Percentiles rank a stretch among this genome's conserved stretches.
Conservation (phyloP, 2,888 invertebrate species). For the Serrognathus titanus region DNA sequence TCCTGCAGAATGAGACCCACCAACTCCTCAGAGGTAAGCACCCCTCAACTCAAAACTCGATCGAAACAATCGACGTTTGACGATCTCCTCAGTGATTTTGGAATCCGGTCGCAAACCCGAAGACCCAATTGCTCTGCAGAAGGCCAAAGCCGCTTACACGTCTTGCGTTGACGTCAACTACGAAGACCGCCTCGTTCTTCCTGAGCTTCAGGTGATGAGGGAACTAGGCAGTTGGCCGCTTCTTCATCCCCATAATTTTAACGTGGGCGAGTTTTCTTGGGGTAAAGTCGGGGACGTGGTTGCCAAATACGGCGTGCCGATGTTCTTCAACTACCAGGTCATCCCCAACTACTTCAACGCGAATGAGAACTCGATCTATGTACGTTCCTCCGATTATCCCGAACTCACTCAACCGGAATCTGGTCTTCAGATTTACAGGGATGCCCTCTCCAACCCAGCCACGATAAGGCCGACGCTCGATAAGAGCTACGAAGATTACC, state of each 20-base stretch:
- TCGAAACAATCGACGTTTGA: neutral
- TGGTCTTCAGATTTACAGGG: conserved; percentile 27
- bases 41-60: too few relatives aligned
- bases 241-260: conserved; percentile 22
- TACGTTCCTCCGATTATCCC: conserved; percentile 26
- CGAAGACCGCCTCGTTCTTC: conserved; percentile 32
- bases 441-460: conserved; percentile 23
- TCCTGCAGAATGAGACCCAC: conserved; percentile 44
- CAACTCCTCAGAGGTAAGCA: conserved; percentile 37
- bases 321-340: conserved; percentile 42
- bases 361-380: conserved; percentile 38
- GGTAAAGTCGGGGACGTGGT: conserved; percentile 39
- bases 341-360: conserved; percentile 37
- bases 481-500: conserved; percentile 28
- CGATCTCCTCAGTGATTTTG: conserved; percentile 34
- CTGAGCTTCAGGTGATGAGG: conserved; percentile 38
- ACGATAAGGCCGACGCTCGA: conserved; percentile 29
- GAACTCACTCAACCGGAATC: too few relatives aligned
- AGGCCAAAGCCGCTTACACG: conserved; percentile 42
- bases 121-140: conserved; percentile 41
- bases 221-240: conserved; percentile 42
- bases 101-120: conserved; percentile 21
- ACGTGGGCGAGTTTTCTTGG: conserved; percentile 34
- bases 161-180: conserved; percentile 38
- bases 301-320: conserved; percentile 42